Evolutionary conservation across 2,888 invertebrate species (phyloP), one percentile per base, ranked within the genome.

Genomic region (Sceliomorpha sp.): DNA sequence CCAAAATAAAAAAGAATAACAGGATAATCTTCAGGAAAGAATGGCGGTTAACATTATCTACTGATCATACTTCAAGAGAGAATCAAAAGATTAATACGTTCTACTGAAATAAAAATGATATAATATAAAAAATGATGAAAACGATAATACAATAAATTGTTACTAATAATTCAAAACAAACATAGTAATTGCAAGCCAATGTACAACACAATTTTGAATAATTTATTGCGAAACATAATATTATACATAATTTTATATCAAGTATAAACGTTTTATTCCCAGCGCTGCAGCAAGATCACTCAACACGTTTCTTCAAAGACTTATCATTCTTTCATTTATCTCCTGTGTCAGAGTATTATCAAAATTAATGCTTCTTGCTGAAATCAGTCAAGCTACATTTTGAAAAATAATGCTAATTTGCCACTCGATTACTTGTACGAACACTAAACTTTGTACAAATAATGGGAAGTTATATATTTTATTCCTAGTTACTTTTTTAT

Each of bases 201-300:
- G 26, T 40, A 32, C 40, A 53, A 32, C 20, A 40, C 15, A 40
- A 53, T 53, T 53, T 53, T 40, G 51, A 40, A 27, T 53, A 53
- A 53, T 53, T 53, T 53, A 53, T 53, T 53, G 51, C 32, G 32
- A 53, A 53, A 53, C 40, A 20, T 40, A 39, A 31, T 32, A 45
- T 32, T 32, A 40, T 53, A 53, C 51, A 53, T 40, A 31, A 53
- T 40, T 53, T 15, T 24, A 14, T 40, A 40, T 39, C 31, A 53
- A 53, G 40, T 53, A 51, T 40, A 40, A 40, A 53, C 40, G 29
- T 39, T 51, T 39, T 24, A 53, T 32, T 37, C 32, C 40, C n/a
- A 32, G 32, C 51, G 20, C 24, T 39, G 27, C 29, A 32, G 31
- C 12, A 40, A 32, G 12, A 31, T 53, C 40, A 53, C 40, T 53